Base-by-base conservation (phyloP, 2,797 vertebrate species). In the Hozukius guyotensis region DNA sequence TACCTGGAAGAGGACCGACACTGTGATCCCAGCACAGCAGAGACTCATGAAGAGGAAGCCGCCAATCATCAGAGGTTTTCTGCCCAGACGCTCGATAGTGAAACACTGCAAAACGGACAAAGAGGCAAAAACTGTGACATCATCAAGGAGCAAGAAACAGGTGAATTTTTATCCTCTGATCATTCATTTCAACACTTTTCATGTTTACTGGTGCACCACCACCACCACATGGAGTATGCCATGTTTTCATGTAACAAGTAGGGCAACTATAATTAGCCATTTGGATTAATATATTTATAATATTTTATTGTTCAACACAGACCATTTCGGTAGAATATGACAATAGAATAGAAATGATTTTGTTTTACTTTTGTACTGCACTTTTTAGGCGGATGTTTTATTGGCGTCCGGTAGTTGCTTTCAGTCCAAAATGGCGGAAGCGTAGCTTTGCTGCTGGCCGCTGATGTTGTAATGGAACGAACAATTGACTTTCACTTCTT, bases 21-120 rank as follows among this genome's bases (percentile, higher is more conserved):
- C 1, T 0, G 97, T 98, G 90, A 98, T 97, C 75, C 97, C 97
- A 7, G 94, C 94, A 0, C 93, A 97, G 92, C 97, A 98, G 9
- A 98, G 9, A 10, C 95, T 96, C 97, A 98, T 98, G 89, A 97
- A 94, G 42, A 95, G 95, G 90, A 98, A 98, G 18, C 97, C 97
- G 0, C 94, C 94, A 75, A 97, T 96, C 87, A 98, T 90, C 83
- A 98, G 95, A 18, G 96, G 95, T 65, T 96, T 96, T 55, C 97
- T 94, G 66, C 97, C 97, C 81, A 98, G 56, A 68, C 94, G 96
- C 85, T 98, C 97, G 0, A 98, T 97, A 24, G 96, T 96, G 71
- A 98, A 96, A 81, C 97, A 97, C 97, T 98, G 87, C 8, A 76
- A 68, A 64, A 34, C 0, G 27, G 22, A 85, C 14, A 87, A 3